These are phyloP conservation scores for Cheirogaleus medius DNA, from an alignment of 2,113 vertebrate genomes.

Conservation along the genomic window DNA sequence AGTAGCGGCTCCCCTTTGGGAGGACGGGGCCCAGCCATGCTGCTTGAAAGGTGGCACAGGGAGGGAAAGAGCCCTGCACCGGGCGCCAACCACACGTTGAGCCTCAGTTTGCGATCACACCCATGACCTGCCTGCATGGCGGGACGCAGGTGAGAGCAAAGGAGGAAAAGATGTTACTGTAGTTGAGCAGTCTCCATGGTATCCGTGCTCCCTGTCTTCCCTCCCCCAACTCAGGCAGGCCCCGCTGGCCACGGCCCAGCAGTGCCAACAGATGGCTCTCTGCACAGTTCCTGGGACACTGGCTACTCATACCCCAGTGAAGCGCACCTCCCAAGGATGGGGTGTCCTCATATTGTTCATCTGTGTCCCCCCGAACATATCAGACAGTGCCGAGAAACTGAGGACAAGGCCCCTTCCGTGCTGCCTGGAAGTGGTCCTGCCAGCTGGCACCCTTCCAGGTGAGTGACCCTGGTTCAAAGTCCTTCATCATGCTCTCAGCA, in stretches of 20 bases:
- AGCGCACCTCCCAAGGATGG: rapidly evolving
- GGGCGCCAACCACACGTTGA: rapidly evolving
- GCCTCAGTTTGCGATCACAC: neutral
- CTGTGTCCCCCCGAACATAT: rapidly evolving
- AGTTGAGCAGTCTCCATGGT: rapidly evolving
- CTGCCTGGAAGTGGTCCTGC: rapidly evolving
- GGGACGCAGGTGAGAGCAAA: neutral
- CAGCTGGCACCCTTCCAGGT: neutral
- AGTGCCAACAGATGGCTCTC: neutral
- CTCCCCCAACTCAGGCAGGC: rapidly evolving
- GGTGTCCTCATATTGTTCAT: rapidly evolving
- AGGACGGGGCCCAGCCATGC: neutral
- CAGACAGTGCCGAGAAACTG: neutral
- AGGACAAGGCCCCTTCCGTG: neutral
- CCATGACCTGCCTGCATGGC: neutral
- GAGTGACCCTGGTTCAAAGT: neutral
- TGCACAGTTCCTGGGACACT: neutral
- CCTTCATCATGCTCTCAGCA: neutral
- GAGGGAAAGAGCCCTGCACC: neutral
- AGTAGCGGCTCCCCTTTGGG: neutral
- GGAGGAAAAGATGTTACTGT: too few species aligned
- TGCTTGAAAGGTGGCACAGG: neutral
- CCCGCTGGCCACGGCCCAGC: rapidly evolving
- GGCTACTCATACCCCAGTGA: neutral
- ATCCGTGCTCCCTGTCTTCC: neutral